Evolutionary conservation across 2,797 vertebrate genomes (phyloP).

Genomic region (Allobates femoralis): DNA sequence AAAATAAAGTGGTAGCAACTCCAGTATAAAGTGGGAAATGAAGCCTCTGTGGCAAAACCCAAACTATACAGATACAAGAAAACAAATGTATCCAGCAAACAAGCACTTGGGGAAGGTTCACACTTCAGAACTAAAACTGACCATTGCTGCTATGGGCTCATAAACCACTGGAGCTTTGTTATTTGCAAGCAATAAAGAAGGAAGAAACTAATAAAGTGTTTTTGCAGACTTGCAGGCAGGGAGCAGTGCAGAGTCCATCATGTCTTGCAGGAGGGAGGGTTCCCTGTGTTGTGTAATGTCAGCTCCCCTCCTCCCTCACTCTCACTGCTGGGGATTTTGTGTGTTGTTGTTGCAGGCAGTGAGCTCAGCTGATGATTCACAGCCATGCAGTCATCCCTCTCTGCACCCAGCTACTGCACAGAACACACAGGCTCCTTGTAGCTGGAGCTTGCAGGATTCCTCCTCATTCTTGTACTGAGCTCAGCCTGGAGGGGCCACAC

Average conservation of each 20-base stretch:
- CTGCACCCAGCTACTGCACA: conserved; percentile 63
- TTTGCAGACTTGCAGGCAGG: not conserved
- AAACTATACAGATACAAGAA: too few relatives aligned
- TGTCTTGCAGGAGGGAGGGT: conserved; percentile 55
- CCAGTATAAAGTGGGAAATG: too few relatives aligned
- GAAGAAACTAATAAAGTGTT: too few relatives aligned
- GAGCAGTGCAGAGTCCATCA: conserved; percentile 36
- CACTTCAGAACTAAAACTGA: too few relatives aligned
- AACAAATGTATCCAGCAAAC: too few relatives aligned
- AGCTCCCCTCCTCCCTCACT: conserved; percentile 64
- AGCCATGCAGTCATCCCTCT: conserved; percentile 76
- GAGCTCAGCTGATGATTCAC: conserved; percentile 78
- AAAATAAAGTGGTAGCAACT: too few relatives aligned
- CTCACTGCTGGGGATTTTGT: conserved; percentile 52
- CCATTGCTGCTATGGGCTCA: too few relatives aligned
- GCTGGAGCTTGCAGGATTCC: too few relatives aligned
- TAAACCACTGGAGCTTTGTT: too few relatives aligned
- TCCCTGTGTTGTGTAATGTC: conserved; percentile 73
- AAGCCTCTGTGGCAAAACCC: too few relatives aligned
- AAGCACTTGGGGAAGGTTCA: too few relatives aligned
- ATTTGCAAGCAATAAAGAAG: too few relatives aligned
- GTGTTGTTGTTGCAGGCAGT: conserved; percentile 71
- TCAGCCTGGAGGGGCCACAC: not conserved
- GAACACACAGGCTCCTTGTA: conserved; percentile 23
- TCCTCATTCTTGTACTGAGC: not conserved